Base-by-base conservation (phyloP, 2,888 invertebrate species). In the Oxycera nigricornis region DNA sequence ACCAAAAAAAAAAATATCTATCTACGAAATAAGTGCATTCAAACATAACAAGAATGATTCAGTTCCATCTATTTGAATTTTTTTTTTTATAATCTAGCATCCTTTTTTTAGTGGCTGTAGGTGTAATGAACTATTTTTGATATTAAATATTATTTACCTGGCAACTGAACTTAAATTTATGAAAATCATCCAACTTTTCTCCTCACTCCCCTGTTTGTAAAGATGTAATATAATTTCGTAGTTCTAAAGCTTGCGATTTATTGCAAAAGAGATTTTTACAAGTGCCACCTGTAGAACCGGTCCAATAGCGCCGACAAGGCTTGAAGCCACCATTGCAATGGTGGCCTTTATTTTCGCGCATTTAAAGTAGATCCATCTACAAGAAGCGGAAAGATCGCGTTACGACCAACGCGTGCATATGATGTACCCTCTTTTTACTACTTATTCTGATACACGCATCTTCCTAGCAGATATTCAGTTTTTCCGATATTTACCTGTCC, bases 251-350 rank as follows among this genome's bases (percentile, higher is more conserved):
- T 17, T 11, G 46, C 46, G 46, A 46, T 65, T 65, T 65, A 41
- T 41, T 41, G 30, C 3, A 17, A 39, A 24, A 65, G 11, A 65
- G 22, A 59, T 26, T 11, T 26, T 50, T 35, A 28, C 52, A 52
- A 59, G 57, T 68, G 65, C 41, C 74, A 74, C 68, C 74, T 74
- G 74, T 65, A 52, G 46, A 74, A 74, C 74, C 74, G 74, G 74
- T 74, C 59, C 22, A 57, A 59, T 41, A 52, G 59, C 74, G 28
- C 24, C 50, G 35, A 61, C 61, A 31, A 30, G 11, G 14, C 46
- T 46, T 28, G 3, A 41, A 6, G 20, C n/a, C n/a, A n/a, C n/a
- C n/a, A n/a, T n/a, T n/a, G n/a, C 41, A n/a, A 9, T 3, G 39
- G 20, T 65, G 20, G 52, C 11, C 26, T 70, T 70, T 31, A 70